Evolutionary conservation across 2,797 vertebrate genomes (phyloP).

Genomic region (Sebastes iracundus): DNA sequence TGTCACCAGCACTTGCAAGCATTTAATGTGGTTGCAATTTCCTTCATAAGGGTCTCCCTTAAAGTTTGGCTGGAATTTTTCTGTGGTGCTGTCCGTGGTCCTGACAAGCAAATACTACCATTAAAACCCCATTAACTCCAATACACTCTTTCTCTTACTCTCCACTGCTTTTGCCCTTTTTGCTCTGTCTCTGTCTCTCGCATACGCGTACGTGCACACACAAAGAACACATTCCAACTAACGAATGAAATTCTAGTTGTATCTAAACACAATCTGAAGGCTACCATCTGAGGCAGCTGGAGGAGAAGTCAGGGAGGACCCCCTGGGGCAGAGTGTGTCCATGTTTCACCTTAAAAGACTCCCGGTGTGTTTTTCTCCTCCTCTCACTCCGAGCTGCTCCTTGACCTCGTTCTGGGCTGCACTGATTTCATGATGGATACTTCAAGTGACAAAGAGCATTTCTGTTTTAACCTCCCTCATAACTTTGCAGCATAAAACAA

Average conservation of each 20-base stretch:
- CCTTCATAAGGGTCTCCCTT: neutral
- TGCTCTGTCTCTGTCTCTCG: neutral
- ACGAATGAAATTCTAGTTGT: constrained; percentile 13
- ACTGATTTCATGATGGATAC: neutral
- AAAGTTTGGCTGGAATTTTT: constrained; percentile 8
- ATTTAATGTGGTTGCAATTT: constrained; percentile 38
- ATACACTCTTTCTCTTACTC: neutral
- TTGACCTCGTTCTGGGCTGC: constrained; percentile 3
- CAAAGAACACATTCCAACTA: neutral
- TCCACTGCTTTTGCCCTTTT: neutral
- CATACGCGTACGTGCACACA: neutral
- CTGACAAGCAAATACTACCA: constrained; percentile 25
- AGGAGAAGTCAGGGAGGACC: constrained; percentile 7
- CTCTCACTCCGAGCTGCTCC: neutral
- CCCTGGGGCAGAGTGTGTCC: neutral
- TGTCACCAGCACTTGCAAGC: neutral
- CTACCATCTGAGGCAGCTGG: constrained; percentile 24
- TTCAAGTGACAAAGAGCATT: neutral
- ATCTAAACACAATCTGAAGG: constrained; percentile 16
- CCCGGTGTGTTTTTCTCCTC: constrained; percentile 5
- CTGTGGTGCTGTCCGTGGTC: constrained; percentile 24
- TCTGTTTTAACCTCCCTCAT: neutral
- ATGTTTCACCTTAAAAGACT: constrained; percentile 7
- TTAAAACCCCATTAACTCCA: constrained; percentile 25
- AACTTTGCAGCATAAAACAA: neutral